Conservation (phyloP, 1,140 invertebrate genomes). For the Cepaea nemoralis region DNA sequence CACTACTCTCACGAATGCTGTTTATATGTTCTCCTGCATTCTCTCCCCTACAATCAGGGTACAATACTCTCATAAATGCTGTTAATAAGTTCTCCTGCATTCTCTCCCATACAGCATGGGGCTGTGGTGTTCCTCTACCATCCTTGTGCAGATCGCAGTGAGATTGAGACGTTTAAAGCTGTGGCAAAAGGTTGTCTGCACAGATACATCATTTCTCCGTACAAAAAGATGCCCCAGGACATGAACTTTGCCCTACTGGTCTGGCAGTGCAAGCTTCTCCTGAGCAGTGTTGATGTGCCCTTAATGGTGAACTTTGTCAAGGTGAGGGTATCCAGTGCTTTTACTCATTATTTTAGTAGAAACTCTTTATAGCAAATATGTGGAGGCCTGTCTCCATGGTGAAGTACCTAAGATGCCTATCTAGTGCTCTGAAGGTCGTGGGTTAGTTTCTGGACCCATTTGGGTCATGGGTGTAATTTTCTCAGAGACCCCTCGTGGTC, state of each 20-base stretch:
- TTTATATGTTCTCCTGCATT: too few relatives aligned
- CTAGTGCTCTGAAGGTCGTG: too few relatives aligned
- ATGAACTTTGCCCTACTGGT: conserved; percentile 52
- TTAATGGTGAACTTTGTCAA: conserved; percentile 43
- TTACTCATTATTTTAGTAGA: too few relatives aligned
- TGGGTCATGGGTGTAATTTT: too few relatives aligned
- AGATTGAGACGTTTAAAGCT: conserved; percentile 77
- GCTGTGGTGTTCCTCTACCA: conserved; percentile 88
- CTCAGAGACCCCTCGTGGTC: too few relatives aligned
- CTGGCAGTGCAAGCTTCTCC: conserved; percentile 50
- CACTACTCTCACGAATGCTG: too few relatives aligned
- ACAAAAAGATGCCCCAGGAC: conserved; percentile 64
- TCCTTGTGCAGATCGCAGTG: conserved; percentile 82
- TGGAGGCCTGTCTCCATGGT: too few relatives aligned
- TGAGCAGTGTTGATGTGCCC: conserved; percentile 38
- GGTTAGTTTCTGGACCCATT: too few relatives aligned
- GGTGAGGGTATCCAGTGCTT: too few relatives aligned
- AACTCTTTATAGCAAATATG: too few relatives aligned
- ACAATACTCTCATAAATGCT: neutral
- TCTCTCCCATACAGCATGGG: conserved; percentile 77
- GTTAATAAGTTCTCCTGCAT: neutral
- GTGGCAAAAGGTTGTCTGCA: conserved; percentile 81
- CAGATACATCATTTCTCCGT: conserved; percentile 86
- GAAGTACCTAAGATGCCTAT: too few relatives aligned
- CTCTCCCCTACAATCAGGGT: too few relatives aligned